A percentile compares a stretch with the other conserved stretches of the same genome.
Evolutionary conservation across 1,140 invertebrate species (phyloP).

Genomic region (Parasteatoda tepidariorum): DNA sequence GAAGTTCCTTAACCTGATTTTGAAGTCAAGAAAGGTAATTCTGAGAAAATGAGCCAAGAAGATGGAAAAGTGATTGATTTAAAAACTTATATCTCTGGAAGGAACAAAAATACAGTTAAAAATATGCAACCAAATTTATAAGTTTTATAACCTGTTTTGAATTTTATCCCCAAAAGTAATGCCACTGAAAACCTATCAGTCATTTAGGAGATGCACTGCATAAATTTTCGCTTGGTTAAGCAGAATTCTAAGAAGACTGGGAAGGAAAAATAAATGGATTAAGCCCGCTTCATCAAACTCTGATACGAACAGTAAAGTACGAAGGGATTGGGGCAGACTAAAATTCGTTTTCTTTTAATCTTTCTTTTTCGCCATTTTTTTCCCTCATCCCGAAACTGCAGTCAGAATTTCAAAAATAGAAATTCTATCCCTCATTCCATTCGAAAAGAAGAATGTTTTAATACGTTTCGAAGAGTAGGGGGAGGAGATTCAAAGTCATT

Average conservation of each 20-base stretch:
- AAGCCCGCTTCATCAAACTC: background rate
- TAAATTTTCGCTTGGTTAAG: background rate
- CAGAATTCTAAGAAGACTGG: background rate
- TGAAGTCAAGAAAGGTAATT: too few species aligned
- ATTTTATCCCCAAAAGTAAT: too few species aligned
- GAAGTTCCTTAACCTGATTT: too few species aligned
- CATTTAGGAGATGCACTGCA: too few species aligned
- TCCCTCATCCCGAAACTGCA: background rate
- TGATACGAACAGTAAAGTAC: background rate
- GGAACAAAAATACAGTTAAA: too few species aligned
- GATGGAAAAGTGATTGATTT: too few species aligned
- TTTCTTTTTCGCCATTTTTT: too few species aligned
- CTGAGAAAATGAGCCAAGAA: too few species aligned
- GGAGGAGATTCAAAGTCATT: constrained; percentile 24
- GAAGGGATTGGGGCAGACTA: background rate
- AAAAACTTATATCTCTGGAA: too few species aligned
- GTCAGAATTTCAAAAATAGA: constrained; percentile 38
- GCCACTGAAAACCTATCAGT: too few species aligned
- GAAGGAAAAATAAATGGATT: constrained; percentile 39
- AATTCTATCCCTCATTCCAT: constrained; percentile 12
- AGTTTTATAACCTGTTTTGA: too few species aligned
- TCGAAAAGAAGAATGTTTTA: constrained; percentile 13
- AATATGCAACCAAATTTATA: too few species aligned
- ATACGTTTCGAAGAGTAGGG: constrained; percentile 5
- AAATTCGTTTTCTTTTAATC: background rate